Evolutionary conservation across 2,113 vertebrate species (phyloP), one percentile per base, ranked within the genome.

Genomic region (Xyliphius kryptos): DNA sequence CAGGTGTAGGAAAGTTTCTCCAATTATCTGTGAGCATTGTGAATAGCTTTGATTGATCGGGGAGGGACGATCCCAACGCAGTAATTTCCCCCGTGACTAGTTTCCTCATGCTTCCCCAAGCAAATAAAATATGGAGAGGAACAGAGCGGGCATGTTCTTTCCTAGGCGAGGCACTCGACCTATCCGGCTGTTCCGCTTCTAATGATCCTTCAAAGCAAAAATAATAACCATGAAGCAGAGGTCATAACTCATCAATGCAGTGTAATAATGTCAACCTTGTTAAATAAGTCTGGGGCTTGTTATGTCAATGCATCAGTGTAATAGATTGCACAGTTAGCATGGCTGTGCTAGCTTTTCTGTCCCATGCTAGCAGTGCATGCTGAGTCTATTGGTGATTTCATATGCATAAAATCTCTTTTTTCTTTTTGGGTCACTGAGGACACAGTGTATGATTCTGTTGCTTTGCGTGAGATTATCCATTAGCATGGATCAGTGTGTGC

Each of bases 71-170:
- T 52, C 22, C 80, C 75, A 77, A 79, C 79, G 72, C 56, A 77
- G 80, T 81, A 81, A 86, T 84, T 83, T 89, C 87, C 87, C 86
- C 59, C 48, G 80, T 83, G 87, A 83, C 85, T 81, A 86, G 85
- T 88, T 87, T 84, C 81, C 52, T 76, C 82, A 80, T 66, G 61
- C 52, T n/a, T n/a, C n/a, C n/a, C n/a, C n/a, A n/a, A n/a, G n/a
- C n/a, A n/a, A n/a, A n/a, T n/a, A n/a, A n/a, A n/a, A n/a, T n/a
- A n/a, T n/a, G n/a, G n/a, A n/a, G n/a, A n/a, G n/a, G n/a, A n/a
- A n/a, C n/a, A n/a, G n/a, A n/a, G n/a, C n/a, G n/a, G n/a, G n/a
- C n/a, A n/a, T n/a, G n/a, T n/a, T n/a, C n/a, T n/a, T n/a, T n/a
- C n/a, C n/a, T n/a, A n/a, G n/a, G n/a, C n/a, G n/a, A n/a, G n/a